Evolutionary conservation across 2,888 invertebrate genomes (phyloP).

Genomic region (Trichacis sp.): DNA sequence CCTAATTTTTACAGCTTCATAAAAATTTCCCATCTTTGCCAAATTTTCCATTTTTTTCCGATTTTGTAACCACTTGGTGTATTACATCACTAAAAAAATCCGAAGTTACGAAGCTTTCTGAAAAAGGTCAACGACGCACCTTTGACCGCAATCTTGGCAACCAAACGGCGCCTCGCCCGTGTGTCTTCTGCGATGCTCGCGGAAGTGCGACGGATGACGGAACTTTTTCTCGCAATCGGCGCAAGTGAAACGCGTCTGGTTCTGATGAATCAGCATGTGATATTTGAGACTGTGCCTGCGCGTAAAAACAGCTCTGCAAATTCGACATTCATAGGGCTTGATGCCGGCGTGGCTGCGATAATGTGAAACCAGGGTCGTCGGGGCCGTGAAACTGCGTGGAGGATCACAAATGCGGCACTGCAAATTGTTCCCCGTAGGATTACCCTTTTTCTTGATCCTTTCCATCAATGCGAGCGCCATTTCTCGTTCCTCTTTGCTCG

Average conservation of each 20-base stretch:
- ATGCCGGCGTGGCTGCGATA: slow-evolving; percentile 75
- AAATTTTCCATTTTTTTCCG: no score
- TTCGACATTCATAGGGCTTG: slow-evolving; percentile 73
- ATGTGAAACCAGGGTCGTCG: slow-evolving; percentile 73
- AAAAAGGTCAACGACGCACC: no score
- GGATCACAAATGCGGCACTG: slow-evolving; percentile 73
- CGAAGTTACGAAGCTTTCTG: no score
- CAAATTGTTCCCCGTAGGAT: slow-evolving; percentile 65
- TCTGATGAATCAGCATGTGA: slow-evolving; percentile 74
- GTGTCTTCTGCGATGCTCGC: slow-evolving; percentile 72
- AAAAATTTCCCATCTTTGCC: no score
- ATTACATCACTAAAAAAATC: no score
- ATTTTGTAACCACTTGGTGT: no score
- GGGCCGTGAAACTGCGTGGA: slow-evolving; percentile 72
- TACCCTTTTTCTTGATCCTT: slow-evolving; percentile 65
- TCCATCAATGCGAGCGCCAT: slow-evolving; percentile 71
- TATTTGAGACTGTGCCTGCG: slow-evolving; percentile 74
- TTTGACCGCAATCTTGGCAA: slow-evolving; percentile 69
- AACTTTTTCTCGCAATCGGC: slow-evolving; percentile 73
- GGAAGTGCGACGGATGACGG: slow-evolving; percentile 73
- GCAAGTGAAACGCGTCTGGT: slow-evolving; percentile 73
- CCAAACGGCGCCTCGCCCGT: slow-evolving; percentile 72
- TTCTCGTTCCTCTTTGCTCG: slow-evolving; percentile 69
- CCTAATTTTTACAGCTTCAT: no score
- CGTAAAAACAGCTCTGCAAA: slow-evolving; percentile 73